Percentiles rank a stretch among this genome's conserved stretches.
phyloP scores from a whole-genome alignment of 2,888 invertebrate genomes.

The Frankliniella fusca region DNA sequence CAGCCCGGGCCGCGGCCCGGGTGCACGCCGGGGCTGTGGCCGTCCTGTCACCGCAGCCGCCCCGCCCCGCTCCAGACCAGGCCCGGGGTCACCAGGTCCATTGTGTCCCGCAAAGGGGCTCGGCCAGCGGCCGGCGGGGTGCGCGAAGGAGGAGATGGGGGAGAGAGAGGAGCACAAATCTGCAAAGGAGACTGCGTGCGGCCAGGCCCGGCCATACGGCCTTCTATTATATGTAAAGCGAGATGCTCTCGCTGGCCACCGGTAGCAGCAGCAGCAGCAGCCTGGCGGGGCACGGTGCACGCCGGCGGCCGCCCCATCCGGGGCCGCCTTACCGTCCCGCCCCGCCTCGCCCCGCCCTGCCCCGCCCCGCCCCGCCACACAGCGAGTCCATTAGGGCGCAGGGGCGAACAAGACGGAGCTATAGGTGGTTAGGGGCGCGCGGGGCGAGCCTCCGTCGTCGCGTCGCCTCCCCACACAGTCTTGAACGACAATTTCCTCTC shows the following conservation, averaged over 20 bases:
- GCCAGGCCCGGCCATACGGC: neutral
- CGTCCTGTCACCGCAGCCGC: no score
- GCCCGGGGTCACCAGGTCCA: no score
- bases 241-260: no score
- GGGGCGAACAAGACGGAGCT: neutral
- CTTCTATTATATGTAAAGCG: neutral
- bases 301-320: neutral
- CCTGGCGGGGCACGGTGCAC: no score
- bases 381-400: neutral
- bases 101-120: neutral
- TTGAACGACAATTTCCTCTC: neutral
- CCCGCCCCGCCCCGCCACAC: neutral
- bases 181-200: neutral
- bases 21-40: no score
- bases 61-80: neutral
- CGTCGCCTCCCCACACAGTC: neutral
- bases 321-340: no score
- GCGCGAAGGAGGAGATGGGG: neutral
- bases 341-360: neutral
- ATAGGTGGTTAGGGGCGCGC: neutral
- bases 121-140: neutral
- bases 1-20: no score
- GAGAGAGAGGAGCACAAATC: neutral
- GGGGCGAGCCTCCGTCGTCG: neutral
- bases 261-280: no score